phyloP scores from a whole-genome alignment of 2,113 vertebrate species.

The Oryzias curvinotus region DNA sequence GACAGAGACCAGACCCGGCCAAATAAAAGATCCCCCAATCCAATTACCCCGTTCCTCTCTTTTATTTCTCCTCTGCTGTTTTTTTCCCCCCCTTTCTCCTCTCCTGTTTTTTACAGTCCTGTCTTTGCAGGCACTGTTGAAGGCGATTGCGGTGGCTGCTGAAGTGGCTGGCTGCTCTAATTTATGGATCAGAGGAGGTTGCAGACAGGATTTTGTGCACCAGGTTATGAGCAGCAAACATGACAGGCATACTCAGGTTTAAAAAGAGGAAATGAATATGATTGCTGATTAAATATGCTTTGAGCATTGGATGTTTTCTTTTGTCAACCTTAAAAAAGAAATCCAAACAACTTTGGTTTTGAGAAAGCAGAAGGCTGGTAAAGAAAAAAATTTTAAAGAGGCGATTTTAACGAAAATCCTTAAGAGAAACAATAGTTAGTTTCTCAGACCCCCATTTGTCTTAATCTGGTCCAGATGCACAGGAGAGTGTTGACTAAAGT shows the following conservation, averaged over 20 bases:
- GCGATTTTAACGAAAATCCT: constrained; percentile 49
- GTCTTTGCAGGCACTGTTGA: constrained; percentile 53
- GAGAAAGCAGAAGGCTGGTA: constrained; percentile 28
- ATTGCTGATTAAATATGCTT: constrained; percentile 64
- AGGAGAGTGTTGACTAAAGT: constrained; percentile 58
- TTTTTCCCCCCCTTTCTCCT: constrained; percentile 15
- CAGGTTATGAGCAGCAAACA: constrained; percentile 69
- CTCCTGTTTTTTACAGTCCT: constrained; percentile 31
- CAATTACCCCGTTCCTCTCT: constrained; percentile 75
- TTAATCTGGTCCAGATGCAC: constrained; percentile 57
- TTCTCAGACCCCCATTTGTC: constrained; percentile 49
- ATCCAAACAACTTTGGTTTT: constrained; percentile 39
- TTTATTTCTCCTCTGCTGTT: constrained; percentile 37
- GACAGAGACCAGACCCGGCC: constrained; percentile 76
- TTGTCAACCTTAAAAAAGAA: constrained; percentile 20
- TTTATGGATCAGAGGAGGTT: constrained; percentile 69
- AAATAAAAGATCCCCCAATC: constrained; percentile 81
- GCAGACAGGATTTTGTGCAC: constrained; percentile 66
- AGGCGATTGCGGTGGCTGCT: constrained; percentile 60
- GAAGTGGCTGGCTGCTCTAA: constrained; percentile 62
- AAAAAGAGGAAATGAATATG: constrained; percentile 72
- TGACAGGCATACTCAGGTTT: constrained; percentile 68
- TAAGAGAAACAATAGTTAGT: constrained; percentile 63
- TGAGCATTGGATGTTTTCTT: constrained; percentile 13
- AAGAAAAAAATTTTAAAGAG: constrained; percentile 28